Base-by-base conservation (phyloP, 2,797 vertebrate species). In the Helicolenus hilgendorfi region DNA sequence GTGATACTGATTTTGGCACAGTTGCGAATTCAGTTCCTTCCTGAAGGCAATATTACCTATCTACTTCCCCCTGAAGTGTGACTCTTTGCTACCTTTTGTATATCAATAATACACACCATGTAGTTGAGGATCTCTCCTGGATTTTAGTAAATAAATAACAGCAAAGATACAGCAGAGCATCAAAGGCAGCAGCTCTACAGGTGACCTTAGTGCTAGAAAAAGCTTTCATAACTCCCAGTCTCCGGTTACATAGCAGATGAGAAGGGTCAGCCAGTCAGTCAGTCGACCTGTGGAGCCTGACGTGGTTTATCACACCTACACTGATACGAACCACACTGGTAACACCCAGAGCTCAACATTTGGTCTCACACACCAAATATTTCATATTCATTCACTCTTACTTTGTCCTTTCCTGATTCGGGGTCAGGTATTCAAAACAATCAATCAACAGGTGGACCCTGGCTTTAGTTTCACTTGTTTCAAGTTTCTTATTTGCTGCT, bases 181-280 rank as follows among this genome's bases (percentile, higher is more conserved):
- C 60, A 64, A 36, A 84, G 58, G 22, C 18, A 24, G 27, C 13
- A 29, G 60, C 27, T 68, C 8, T 29, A 9, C 67, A 70, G 70
- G 60, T 72, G 84, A 86, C 65, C 70, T 79, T 5, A 4, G 68
- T 7, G 18, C 56, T 20, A 27, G 26, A 81, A 73, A 72, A 38
- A 22, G 65, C 60, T 75, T 85, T 83, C 27, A 38, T 79, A 83
- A 88, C 49, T 36, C 22, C 11, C 4, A 45, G 8, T 81, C 36
- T 89, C 31, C 11, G 13, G 70, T 88, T 85, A 85, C 81, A 33
- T 6, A 67, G 72, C 7, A 60, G 41, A 68, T 63, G 56, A 72
- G 36, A n/a, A 38, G 36, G 38, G 67, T 20, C 49, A 24, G 33
- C 27, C 27, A 20, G 79, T 72, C 55, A 55, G 7, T 13, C 10